Evolutionary conservation across 2,113 vertebrate species (phyloP), one percentile per base, ranked within the genome.

Genomic region (Austrofundulus limnaeus): DNA sequence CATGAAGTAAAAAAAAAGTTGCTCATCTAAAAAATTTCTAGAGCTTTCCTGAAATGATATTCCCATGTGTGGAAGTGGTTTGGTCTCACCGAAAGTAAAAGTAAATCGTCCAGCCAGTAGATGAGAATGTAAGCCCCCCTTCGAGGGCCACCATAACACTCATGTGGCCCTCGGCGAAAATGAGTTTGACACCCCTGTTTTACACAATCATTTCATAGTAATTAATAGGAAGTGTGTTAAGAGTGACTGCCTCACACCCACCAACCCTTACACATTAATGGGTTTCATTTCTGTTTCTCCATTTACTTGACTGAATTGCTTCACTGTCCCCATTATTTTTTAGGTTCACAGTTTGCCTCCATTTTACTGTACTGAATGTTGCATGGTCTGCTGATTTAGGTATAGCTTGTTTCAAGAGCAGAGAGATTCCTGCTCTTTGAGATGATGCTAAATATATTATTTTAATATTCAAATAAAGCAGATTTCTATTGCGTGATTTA

Each of bases 41-140:
- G 70, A 34, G 37, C 50, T 43, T 81, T 58, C 66, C 68, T 70
- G 59, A 78, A 84, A 85, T 72, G 66, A 75, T 77, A 85, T 86
- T 84, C 56, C 71, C 81, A 84, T 77, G 77, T 73, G 77, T 75
- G 72, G 58, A 47, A 72, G 48, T 34, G 0, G 2, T 46, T 60
- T 51, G 42, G 51, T 80, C 52, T 66, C 34, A 24, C 19, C 63
- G 63, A 71, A 77, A 77, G 69, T 52, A 45, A 28, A 51, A 45
- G 48, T 9, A 20, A n/a, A n/a, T n/a, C n/a, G n/a, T n/a, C n/a
- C n/a, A n/a, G n/a, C n/a, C n/a, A 28, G 25, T 28, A 28, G 25
- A 28, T 3, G 25, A 28, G 25, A 31, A 63, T 31, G n/a, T n/a
- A n/a, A n/a, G n/a, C n/a, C n/a, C n/a, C n/a, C n/a, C n/a, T n/a